Evolutionary conservation across 2,888 invertebrate genomes (phyloP).

Genomic region (Orthosia cruda): DNA sequence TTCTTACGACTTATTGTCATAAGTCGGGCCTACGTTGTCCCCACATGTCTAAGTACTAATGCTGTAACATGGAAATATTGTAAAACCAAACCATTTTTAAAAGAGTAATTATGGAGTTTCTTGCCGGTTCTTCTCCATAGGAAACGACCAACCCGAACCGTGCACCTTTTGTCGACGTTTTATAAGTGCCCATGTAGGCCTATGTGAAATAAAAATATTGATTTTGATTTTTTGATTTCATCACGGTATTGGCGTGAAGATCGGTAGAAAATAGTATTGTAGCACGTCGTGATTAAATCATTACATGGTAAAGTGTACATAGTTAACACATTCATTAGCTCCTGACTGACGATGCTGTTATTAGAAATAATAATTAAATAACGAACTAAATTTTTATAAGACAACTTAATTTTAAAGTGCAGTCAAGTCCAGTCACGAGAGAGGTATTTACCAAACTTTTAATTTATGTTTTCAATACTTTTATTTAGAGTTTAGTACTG

Average conservation of each 20-base stretch:
- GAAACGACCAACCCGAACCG: too few relatives aligned
- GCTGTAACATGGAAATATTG: too few relatives aligned
- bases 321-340: constrained; percentile 25
- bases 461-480: not conserved
- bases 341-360: not conserved
- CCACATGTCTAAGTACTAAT: too few relatives aligned
- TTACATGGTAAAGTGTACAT: constrained; percentile 20
- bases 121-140: too few relatives aligned
- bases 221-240: too few relatives aligned
- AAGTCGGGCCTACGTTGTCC: too few relatives aligned
- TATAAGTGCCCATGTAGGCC: too few relatives aligned
- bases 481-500: not conserved
- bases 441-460: not conserved
- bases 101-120: too few relatives aligned
- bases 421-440: not conserved
- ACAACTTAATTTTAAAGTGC: constrained; percentile 10
- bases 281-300: constrained; percentile 32
- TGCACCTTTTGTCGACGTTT: too few relatives aligned
- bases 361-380: constrained; percentile 16
- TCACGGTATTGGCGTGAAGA: constrained; percentile 15
- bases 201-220: too few relatives aligned
- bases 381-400: not conserved
- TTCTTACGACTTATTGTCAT: too few relatives aligned
- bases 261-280: constrained; percentile 25
- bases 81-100: too few relatives aligned